Base-by-base conservation (phyloP, 1,140 invertebrate genomes). In the Drosophila insularis region DNA sequence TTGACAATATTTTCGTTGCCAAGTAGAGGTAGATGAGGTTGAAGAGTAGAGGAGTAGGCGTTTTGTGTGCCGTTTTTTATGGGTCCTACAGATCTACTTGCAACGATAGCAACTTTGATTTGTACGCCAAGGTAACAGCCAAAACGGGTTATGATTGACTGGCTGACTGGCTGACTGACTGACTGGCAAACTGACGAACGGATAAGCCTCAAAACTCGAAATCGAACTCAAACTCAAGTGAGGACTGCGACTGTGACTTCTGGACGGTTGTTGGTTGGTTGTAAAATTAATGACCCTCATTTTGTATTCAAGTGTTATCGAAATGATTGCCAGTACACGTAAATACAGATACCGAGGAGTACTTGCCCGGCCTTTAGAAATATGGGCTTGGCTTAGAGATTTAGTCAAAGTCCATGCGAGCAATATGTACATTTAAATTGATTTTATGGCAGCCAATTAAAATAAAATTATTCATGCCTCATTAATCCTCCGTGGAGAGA, bases 221-320 rank as follows among this genome's bases (percentile, higher is more conserved):
- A 60, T 63, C 53, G 13, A 14, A 39, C 71, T 68, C 32, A 13
- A 27, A 59, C 59, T 64, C 55, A 10, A 50, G 43, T 21, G 43
- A 50, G 17, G 27, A 63, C 60, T 55, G 17, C 27, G 23, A 46
- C 46, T 19, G 31, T 68, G 60, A 59, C 60, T 71, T 21, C 59
- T 46, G 54, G 56, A 19, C 56, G 50, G 46, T 67, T 50, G 17
- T 50, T 19, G 10, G 43, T 89, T 89, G 84, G 84, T 80, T 89
- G 78, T 89, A 89, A 89, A 89, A 89, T 89, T 89, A 89, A 89
- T 89, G 84, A 89, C 84, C 84, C 84, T 89, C 85, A 89, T 89
- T 89, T 78, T 84, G 85, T 89, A 89, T 89, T 89, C 84, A 89
- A 89, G 84, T 89, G 84, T 89, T 89, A 89, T 89, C 84, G 84